Evolutionary conservation across 2,797 vertebrate genomes (phyloP), one percentile per base, ranked within the genome.

Genomic region (Phaenicophaeus curvirostris): DNA sequence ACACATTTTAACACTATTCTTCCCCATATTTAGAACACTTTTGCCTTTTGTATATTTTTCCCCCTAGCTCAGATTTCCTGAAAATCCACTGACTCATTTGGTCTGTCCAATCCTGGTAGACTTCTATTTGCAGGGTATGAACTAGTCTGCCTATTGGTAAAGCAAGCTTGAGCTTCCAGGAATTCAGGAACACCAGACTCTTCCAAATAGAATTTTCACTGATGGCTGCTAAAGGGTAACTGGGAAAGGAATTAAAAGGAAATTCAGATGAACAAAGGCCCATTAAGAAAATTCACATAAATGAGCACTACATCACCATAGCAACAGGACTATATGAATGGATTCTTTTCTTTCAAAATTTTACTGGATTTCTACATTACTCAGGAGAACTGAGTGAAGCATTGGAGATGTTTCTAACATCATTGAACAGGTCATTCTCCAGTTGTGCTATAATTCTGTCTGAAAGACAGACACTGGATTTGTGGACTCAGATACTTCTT

Each of bases 231-330:
- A 73, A 75, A 76, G 71, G 59, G 74, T 71, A 81, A 91, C 77
- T 62, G 78, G 77, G 71, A 96, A 82, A 90, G 55, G 81, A 96
- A 90, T 69, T 85, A 67, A 85, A 87, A 82, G 67, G 80, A 92
- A 93, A 92, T 92, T 76, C 94, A 92, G 84, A 90, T 10, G 81
- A 94, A 96, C 92, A 96, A 96, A 95, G 63, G 81, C 81, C 94
- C 74, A 94, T 94, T 96, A 95, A 94, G 89, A 94, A 92, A 93
- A 79, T 62, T 27, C 84, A 93, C 62, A 94, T 46, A 95, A 95
- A 96, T 62, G 78, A 93, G 89, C 71, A 82, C 92, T 85, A 82
- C 62, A 92, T 92, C 77, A 51, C 95, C 96, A 94, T 55, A 76
- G 95, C 92, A 93, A 95, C 91, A 44, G 78, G 55, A 72, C 11